A percentile compares a stretch with the other conserved stretches of the same genome.
Evolutionary conservation across 2,888 invertebrate species (phyloP).

Genomic region (Plusia festucae): DNA sequence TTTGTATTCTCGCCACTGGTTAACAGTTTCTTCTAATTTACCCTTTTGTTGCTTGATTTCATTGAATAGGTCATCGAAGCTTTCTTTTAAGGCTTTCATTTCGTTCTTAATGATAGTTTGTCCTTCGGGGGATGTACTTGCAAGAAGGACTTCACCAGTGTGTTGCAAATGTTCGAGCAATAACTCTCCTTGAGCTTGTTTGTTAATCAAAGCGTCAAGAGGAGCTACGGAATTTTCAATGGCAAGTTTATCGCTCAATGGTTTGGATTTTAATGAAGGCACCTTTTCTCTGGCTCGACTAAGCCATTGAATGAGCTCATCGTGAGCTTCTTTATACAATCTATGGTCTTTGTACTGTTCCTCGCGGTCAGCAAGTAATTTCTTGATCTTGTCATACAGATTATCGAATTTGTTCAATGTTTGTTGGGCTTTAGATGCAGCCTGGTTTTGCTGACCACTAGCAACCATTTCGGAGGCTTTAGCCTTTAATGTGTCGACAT

Average conservation of each 20-base stretch:
- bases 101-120: slow-evolving; percentile 95
- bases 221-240: slow-evolving; percentile 96
- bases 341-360: slow-evolving; percentile 96
- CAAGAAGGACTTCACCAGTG: slow-evolving; percentile 95
- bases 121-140: slow-evolving; percentile 94
- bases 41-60: slow-evolving; percentile 96
- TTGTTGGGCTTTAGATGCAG: slow-evolving; percentile 95
- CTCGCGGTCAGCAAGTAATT: slow-evolving; percentile 93
- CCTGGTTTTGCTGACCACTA: slow-evolving; percentile 95
- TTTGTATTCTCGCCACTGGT: slow-evolving; percentile 96
- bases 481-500: slow-evolving; percentile 95
- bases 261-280: slow-evolving; percentile 95
- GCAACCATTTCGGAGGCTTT: slow-evolving; percentile 96
- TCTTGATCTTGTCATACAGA: slow-evolving; percentile 93
- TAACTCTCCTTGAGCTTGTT: slow-evolving; percentile 97
- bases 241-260: slow-evolving; percentile 95
- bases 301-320: slow-evolving; percentile 96
- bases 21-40: slow-evolving; percentile 94
- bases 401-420: slow-evolving; percentile 95
- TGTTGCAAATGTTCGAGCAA: slow-evolving; percentile 96
- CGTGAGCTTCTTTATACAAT: slow-evolving; percentile 96
- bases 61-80: slow-evolving; percentile 95
- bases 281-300: slow-evolving; percentile 96
- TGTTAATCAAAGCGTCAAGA: slow-evolving; percentile 95
- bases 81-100: slow-evolving; percentile 95